Base-by-base conservation (phyloP, 2,797 vertebrate genomes). In the Hipposideros larvatus region DNA sequence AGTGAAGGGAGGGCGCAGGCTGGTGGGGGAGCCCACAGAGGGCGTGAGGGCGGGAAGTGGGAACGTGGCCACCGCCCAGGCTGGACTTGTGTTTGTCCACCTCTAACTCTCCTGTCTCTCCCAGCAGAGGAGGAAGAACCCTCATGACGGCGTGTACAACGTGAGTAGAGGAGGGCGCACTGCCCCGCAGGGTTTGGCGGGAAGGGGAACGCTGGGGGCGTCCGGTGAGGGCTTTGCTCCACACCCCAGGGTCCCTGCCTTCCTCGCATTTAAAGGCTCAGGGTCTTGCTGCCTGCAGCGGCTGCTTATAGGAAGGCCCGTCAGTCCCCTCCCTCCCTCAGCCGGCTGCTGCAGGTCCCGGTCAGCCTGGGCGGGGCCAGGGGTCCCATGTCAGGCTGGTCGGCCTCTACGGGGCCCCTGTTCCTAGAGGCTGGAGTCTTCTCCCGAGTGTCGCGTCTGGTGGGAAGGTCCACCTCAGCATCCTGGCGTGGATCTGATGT, bases 61-160 rank as follows among this genome's bases (percentile, higher is more conserved):
- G 43, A 9, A 43, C 43, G 22, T 28, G 4, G 37, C 43, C 16
- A 16, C 26, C 24, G 22, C 26, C 22, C 2, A 63, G 71, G 53
- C 43, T 28, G 73, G 26, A 5, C 48, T 41, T 14, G 5, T 6
- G 46, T 41, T 43, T 31, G 63, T 55, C 18, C n/a, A 19, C 46
- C 15, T 43, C 84, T 96, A 15, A 97, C 37, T 71, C 73, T 22
- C 24, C 6, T 94, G 86, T 84, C 97, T 93, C 97, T 97, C 61
- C 77, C 96, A 96, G 97, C 98, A 98, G 96, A 98, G 98, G 92
- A 98, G 96, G 93, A 98, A 94, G 93, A 98, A 97, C 28, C 97
- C 98, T 3, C 98, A 98, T 18, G 98, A 99, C 26, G 96, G 94
- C 0, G 77, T 98, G 84, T 99, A 99, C 95, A 98, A 98, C 0